Conservation (phyloP, 2,888 invertebrate species). For the Pandemis cinnamomeana region DNA sequence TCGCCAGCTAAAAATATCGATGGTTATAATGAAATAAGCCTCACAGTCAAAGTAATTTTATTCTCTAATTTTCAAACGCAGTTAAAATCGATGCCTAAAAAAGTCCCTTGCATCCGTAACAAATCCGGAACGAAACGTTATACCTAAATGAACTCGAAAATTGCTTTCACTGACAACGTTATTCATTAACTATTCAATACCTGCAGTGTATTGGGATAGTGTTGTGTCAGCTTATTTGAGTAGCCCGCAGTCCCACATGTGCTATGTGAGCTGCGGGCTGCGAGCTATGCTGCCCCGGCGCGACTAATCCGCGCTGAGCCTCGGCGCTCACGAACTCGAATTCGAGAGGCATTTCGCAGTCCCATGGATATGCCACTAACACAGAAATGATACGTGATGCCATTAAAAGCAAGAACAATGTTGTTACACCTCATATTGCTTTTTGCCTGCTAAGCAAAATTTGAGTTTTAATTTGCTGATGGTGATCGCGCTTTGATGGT, state of each 20-base stretch:
- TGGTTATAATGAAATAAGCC: no score
- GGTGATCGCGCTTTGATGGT: no score
- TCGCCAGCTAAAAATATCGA: no score
- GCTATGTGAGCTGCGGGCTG: not conserved
- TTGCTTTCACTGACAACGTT: not conserved
- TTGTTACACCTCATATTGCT: not conserved
- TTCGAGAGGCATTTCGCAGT: slow-evolving; percentile 15
- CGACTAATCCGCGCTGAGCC: slow-evolving; percentile 24
- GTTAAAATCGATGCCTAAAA: not conserved
- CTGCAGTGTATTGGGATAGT: slow-evolving; percentile 5
- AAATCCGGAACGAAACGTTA: not conserved
- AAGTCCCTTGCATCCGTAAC: slow-evolving; percentile 1
- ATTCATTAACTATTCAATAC: not conserved
- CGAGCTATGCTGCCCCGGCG: not conserved
- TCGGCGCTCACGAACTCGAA: not conserved
- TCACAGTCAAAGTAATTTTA: no score
- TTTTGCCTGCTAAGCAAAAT: no score
- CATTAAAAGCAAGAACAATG: not conserved
- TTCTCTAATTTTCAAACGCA: no score
- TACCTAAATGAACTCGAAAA: not conserved
- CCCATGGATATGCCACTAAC: not conserved
- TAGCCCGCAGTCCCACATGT: slow-evolving; percentile 11
- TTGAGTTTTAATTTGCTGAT: no score
- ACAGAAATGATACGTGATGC: not conserved
- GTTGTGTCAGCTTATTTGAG: slow-evolving; percentile 19